Evolutionary conservation across 2,113 vertebrate species (phyloP).

Genomic region (Istiophorus platypterus): DNA sequence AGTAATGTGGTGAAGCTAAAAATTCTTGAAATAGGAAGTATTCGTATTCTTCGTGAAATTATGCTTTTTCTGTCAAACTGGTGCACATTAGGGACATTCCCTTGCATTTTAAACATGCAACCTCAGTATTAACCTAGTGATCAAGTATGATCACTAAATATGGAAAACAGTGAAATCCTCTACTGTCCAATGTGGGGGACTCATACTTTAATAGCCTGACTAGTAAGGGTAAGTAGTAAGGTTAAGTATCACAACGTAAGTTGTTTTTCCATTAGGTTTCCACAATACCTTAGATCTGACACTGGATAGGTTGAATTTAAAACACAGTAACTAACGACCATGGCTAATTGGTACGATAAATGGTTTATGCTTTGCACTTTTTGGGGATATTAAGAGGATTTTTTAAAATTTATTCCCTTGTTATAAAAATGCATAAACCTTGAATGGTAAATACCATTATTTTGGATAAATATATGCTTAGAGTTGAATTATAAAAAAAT

Average conservation of each 20-base stretch:
- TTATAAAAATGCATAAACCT: conserved; percentile 10
- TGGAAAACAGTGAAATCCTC: conserved; percentile 19
- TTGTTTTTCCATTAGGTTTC: conserved; percentile 17
- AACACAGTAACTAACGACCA: background rate
- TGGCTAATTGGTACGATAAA: background rate
- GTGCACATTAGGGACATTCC: conserved; percentile 7
- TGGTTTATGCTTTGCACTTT: conserved; percentile 29
- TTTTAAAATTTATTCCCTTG: background rate
- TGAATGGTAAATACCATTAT: background rate
- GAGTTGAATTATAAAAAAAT: background rate
- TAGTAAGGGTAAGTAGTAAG: background rate
- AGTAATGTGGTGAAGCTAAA: background rate
- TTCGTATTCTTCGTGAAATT: conserved; percentile 2
- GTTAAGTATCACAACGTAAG: background rate
- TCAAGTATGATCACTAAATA: conserved; percentile 31
- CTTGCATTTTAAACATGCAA: conserved; percentile 34
- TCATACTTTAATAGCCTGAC: background rate
- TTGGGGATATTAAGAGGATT: background rate
- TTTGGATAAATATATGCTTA: background rate
- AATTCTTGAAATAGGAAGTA: background rate
- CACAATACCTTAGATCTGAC: conserved; percentile 2
- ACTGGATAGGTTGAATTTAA: conserved; percentile 6
- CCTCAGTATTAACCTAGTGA: conserved; percentile 30
- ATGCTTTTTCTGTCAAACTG: conserved; percentile 36
- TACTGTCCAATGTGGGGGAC: conserved; percentile 1